Evolutionary conservation across 2,797 vertebrate species (phyloP).

Genomic region (Sebastes itinus): DNA sequence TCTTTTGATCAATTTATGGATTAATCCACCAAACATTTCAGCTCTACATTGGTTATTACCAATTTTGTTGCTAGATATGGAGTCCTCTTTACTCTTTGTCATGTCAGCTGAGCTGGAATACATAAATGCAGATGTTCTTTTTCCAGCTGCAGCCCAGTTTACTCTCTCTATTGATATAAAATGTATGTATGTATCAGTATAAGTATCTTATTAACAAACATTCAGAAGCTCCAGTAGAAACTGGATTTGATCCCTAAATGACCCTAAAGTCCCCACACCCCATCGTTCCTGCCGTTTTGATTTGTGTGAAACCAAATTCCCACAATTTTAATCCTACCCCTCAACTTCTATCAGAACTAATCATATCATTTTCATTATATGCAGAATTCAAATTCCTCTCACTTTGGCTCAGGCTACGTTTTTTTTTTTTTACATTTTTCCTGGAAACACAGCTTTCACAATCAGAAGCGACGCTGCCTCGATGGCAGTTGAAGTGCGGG

Average conservation of each 20-base stretch:
- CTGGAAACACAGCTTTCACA: not conserved
- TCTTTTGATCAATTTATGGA: not conserved
- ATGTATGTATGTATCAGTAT: not conserved
- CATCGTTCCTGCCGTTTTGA: not conserved
- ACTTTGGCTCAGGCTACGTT: not conserved
- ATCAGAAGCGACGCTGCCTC: not conserved
- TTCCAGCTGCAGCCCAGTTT: not conserved
- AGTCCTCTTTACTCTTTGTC: not conserved
- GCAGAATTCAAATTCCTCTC: not conserved
- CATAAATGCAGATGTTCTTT: not conserved
- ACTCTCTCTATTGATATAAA: not conserved
- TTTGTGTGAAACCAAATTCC: not conserved
- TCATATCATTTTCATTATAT: not conserved
- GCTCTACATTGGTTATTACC: not conserved
- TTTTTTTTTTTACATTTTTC: not conserved
- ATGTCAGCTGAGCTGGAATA: not conserved
- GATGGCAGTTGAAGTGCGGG: not conserved
- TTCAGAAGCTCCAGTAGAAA: not conserved
- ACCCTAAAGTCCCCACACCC: not conserved
- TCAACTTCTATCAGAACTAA: not conserved
- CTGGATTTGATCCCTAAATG: not conserved
- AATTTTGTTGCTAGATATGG: not conserved
- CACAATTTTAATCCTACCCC: not conserved
- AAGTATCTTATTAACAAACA: not conserved
- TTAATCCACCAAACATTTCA: too few relatives aligned